A percentile compares a stretch with the other conserved stretches of the same genome.
Conservation (phyloP, 2,797 vertebrate genomes). For the Propithecus deckenii region DNA sequence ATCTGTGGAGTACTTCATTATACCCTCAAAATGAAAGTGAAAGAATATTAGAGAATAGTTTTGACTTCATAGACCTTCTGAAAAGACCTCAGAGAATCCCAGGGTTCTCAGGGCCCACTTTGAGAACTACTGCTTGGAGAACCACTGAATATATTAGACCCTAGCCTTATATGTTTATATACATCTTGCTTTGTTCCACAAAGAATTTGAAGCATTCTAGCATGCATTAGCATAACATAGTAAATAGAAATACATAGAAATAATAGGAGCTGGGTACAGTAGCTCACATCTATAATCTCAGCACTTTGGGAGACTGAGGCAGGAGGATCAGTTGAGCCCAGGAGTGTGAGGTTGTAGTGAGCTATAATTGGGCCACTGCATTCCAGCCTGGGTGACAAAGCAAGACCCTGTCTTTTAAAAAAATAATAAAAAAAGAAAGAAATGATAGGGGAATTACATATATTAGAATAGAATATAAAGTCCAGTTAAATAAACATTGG, state of each 20-base stretch:
- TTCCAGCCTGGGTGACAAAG: not conserved
- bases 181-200: not conserved
- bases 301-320: not conserved
- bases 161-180: not conserved
- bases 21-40: not conserved
- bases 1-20: not conserved
- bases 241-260: not conserved
- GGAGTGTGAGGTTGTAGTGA: not conserved
- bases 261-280: not conserved
- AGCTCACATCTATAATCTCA: not conserved
- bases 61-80: not conserved
- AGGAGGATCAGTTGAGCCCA: not conserved
- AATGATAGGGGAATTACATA: not conserved
- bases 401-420: not conserved
- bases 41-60: not conserved
- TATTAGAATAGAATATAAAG: not conserved
- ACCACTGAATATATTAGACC: not conserved
- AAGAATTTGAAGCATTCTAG: not conserved
- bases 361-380: not conserved
- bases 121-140: not conserved
- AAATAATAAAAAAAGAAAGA: not conserved
- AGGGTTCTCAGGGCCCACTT: not conserved
- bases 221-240: not conserved
- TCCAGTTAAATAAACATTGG: not conserved
- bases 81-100: not conserved